Percentiles rank a stretch among this genome's conserved stretches.
Conservation (phyloP, 1,140 invertebrate genomes). For the Aphis craccivora region DNA sequence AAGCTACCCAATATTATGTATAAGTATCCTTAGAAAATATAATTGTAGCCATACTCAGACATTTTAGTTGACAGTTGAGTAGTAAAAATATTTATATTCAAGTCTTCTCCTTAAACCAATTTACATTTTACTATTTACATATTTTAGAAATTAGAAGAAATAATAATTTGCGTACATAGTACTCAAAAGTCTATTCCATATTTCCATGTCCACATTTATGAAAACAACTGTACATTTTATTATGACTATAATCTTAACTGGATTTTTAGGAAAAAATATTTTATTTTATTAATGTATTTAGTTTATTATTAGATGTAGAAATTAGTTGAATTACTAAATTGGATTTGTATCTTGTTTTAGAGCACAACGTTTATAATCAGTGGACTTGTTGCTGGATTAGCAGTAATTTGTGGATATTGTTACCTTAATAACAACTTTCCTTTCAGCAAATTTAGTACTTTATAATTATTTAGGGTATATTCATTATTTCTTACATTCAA, state of each 20-base stretch:
- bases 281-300: neutral
- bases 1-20: neutral
- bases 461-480: conserved; percentile 23
- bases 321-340: neutral
- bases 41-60: neutral
- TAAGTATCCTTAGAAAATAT: neutral
- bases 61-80: neutral
- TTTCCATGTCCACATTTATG: too few species aligned
- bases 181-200: neutral
- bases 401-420: conserved; percentile 47
- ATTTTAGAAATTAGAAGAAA: neutral
- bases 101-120: neutral
- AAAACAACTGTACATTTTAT: neutral
- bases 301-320: neutral
- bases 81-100: neutral
- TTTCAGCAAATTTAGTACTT: conserved; percentile 21
- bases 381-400: conserved; percentile 48
- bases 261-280: neutral
- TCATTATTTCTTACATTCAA: neutral
- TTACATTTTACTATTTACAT: neutral
- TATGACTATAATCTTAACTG: neutral
- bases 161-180: neutral
- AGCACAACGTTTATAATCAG: conserved; percentile 38
- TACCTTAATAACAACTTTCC: conserved; percentile 28
- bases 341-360: conserved; percentile 27